Evolutionary conservation across 64 coral and sea anemone species (phyloP).

Genomic region (Stichodactyla helianthus): DNA sequence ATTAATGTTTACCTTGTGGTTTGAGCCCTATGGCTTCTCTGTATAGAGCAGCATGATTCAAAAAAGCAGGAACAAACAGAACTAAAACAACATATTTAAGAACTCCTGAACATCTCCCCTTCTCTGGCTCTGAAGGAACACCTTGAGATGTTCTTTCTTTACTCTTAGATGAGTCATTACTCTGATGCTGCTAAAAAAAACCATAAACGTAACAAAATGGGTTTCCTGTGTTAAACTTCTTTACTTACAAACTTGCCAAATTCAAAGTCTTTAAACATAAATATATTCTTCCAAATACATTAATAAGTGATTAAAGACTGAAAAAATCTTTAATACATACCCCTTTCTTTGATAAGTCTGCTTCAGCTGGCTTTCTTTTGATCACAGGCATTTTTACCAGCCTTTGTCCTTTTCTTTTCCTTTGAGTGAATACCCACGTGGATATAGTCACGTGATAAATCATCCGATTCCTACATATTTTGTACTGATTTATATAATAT

Average conservation of each 20-base stretch:
- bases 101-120: conserved; percentile 14
- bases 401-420: not conserved
- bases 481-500: not conserved
- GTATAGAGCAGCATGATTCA: conserved; percentile 62
- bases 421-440: conserved; percentile 3
- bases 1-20: conserved; percentile 21
- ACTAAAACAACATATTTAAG: conserved; percentile 59
- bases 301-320: not conserved
- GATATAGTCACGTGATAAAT: not conserved
- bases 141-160: not conserved
- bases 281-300: not conserved
- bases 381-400: not conserved
- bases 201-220: not conserved
- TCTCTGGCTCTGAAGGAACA: not conserved
- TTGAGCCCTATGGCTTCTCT: conserved; percentile 33
- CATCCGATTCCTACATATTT: not conserved
- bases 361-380: not conserved
- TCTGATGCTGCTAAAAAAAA: not conserved
- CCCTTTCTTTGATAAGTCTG: not conserved
- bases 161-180: not conserved
- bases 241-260: not conserved
- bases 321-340: not conserved
- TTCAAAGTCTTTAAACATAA: not conserved
- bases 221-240: not conserved
- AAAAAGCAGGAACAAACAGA: conserved; percentile 53